Base-by-base conservation (phyloP, 2,113 vertebrate species). In the Pelmatolapia mariae region DNA sequence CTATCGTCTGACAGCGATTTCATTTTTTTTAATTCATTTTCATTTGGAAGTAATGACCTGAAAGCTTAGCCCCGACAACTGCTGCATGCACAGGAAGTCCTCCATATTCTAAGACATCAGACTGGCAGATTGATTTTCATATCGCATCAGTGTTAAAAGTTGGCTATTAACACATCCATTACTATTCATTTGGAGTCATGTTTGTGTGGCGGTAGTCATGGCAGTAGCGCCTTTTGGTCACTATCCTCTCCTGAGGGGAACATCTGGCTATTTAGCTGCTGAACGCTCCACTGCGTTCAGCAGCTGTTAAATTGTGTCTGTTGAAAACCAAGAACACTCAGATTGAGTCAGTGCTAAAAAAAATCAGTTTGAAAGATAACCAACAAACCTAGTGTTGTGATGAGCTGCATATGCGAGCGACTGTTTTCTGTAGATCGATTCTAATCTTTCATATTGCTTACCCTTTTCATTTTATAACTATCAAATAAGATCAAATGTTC, bases 251-350 rank as follows among this genome's bases (percentile, higher is more conserved):
- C 15, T 73, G 68, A 73, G 68, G 15, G 22, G 68, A 73, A 45
- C 68, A 29, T 73, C 68, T 47, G 68, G 40, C 68, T 73, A 73
- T 73, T 73, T 73, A 73, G 40, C 40, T 76, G 68, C 15, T 76
- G 68, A 45, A 76, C 0, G 40, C 68, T 73, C 40, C 68, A 73
- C 22, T 47, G 9, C 15, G 1, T 76, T 47, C 40, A 16, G 40
- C 22, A 76, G 68, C 68, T 29, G 40, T 45, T 76, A 29, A 76
- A 76, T 18, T 47, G 40, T 47, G 68, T 29, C 45, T 76, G 24
- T 76, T 18, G 15, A 47, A 76, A 38, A 73, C 22, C 68, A 73
- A 73, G 38, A 73, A 43, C 40, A 76, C 15, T 29, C 22, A 73
- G 68, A 18, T 13, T 29, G 15, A 29, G 4, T 76, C 68, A 76